phyloP scores from a whole-genome alignment of 2,888 invertebrate genomes.

The Caenorhabditis sp. region DNA sequence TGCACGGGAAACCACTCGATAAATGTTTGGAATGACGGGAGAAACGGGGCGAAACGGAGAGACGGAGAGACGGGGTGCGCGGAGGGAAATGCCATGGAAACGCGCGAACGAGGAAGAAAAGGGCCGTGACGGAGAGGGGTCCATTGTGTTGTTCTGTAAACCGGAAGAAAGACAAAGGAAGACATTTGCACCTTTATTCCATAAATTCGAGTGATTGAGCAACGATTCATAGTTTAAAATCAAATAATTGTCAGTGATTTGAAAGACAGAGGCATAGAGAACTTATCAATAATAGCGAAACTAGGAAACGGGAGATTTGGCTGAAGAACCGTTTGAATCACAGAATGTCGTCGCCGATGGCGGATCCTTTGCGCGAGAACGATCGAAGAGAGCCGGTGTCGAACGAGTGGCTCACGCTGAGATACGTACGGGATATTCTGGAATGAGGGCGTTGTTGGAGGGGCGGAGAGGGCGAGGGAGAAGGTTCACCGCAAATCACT shows the following conservation, averaged over 20 bases:
- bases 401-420: slow-evolving; percentile 75
- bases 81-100: slow-evolving; percentile 34
- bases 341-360: slow-evolving; percentile 64
- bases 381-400: slow-evolving; percentile 76
- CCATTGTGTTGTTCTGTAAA: too few species aligned
- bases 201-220: too few species aligned
- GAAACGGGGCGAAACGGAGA: slow-evolving; percentile 5
- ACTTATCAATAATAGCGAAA: slow-evolving; percentile 20
- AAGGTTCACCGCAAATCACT: slow-evolving; percentile 53
- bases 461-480: neutral
- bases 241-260: neutral
- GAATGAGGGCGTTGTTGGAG: slow-evolving; percentile 7
- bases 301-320: slow-evolving; percentile 29
- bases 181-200: too few species aligned
- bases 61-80: neutral
- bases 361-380: slow-evolving; percentile 74
- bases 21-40: slow-evolving; percentile 16
- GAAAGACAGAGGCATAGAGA: slow-evolving; percentile 40
- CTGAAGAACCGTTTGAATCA: slow-evolving; percentile 48
- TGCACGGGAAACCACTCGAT: slow-evolving; percentile 22
- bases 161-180: too few species aligned
- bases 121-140: too few species aligned
- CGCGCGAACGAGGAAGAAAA: neutral
- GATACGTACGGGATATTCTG: slow-evolving; percentile 71
- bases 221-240: slow-evolving; percentile 20